phyloP scores from a whole-genome alignment of 2,888 invertebrate species.

The Lepidocyrtoides sp. region DNA sequence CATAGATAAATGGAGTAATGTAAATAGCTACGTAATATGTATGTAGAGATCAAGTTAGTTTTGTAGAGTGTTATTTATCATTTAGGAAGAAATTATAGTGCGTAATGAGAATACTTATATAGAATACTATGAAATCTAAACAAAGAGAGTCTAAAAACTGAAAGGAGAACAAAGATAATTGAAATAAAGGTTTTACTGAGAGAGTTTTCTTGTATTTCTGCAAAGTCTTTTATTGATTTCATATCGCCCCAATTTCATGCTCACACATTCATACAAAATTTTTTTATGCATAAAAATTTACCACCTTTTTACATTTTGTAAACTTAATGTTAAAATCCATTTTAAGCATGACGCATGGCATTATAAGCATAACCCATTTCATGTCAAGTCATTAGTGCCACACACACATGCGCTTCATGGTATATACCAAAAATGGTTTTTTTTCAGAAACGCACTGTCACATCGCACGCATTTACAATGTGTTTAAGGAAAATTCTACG shows the following conservation, averaged over 20 bases:
- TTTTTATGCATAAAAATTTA: too few relatives aligned
- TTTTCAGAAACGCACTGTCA: too few relatives aligned
- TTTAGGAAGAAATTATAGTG: conserved; percentile 15
- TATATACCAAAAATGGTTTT: too few relatives aligned
- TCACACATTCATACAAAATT: neutral
- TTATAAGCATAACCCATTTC: too few relatives aligned
- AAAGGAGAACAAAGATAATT: conserved; percentile 43
- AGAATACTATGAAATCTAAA: conserved; percentile 45
- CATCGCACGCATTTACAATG: too few relatives aligned
- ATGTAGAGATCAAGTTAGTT: conserved; percentile 17
- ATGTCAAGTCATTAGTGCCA: too few relatives aligned
- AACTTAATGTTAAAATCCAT: too few relatives aligned
- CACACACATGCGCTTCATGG: too few relatives aligned
- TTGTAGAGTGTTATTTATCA: conserved; percentile 30
- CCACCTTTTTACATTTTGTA: too few relatives aligned
- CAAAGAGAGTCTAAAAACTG: conserved; percentile 62
- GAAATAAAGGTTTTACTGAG: conserved; percentile 54
- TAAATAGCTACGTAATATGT: neutral
- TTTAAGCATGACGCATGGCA: too few relatives aligned
- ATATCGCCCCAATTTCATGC: neutral
- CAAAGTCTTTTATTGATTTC: neutral
- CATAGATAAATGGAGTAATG: neutral
- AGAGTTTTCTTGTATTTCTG: neutral
- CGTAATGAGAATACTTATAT: neutral
- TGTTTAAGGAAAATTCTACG: too few relatives aligned